A percentile compares a stretch with the other conserved stretches of the same genome.
phyloP scores from a whole-genome alignment of 2,888 invertebrate genomes.

The Paralinhomoeus sp. region DNA sequence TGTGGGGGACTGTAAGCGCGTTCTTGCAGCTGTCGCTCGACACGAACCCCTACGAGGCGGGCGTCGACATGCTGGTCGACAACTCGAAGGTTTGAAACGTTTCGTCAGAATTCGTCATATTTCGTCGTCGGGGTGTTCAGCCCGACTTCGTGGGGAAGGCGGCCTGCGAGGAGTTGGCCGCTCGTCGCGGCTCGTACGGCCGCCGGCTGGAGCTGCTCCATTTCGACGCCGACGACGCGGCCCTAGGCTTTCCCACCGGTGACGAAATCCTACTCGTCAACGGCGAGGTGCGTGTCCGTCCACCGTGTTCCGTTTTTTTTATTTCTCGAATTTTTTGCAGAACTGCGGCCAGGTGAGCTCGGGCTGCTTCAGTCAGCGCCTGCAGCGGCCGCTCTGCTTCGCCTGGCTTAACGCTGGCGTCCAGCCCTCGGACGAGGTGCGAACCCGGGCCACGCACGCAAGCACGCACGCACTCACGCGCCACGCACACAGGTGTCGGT shows the following conservation, averaged over 20 bases:
- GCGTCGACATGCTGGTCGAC: slow-evolving; percentile 26
- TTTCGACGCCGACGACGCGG: slow-evolving; percentile 4
- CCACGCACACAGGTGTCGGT: no score
- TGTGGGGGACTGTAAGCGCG: background rate
- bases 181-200: slow-evolving; percentile 26
- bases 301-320: background rate
- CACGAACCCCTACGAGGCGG: slow-evolving; percentile 30
- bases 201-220: slow-evolving; percentile 4
- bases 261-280: slow-evolving; percentile 2
- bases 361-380: slow-evolving; percentile 27
- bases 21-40: slow-evolving; percentile 28
- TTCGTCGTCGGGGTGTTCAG: background rate
- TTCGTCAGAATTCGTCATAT: no score
- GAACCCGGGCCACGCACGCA: no score
- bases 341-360: slow-evolving; percentile 31
- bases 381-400: slow-evolving; percentile 27
- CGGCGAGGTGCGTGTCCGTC: slow-evolving; percentile 6
- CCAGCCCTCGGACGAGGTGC: no score
- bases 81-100: slow-evolving; percentile 22
- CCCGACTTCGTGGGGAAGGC: slow-evolving; percentile 15
- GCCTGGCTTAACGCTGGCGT: slow-evolving; percentile 27
- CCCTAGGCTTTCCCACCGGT: slow-evolving; percentile 8
- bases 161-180: slow-evolving; percentile 22
- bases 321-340: no score
- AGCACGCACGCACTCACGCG: no score